phyloP scores from a whole-genome alignment of 2,888 invertebrate genomes.

The Ditula angustiorana region DNA sequence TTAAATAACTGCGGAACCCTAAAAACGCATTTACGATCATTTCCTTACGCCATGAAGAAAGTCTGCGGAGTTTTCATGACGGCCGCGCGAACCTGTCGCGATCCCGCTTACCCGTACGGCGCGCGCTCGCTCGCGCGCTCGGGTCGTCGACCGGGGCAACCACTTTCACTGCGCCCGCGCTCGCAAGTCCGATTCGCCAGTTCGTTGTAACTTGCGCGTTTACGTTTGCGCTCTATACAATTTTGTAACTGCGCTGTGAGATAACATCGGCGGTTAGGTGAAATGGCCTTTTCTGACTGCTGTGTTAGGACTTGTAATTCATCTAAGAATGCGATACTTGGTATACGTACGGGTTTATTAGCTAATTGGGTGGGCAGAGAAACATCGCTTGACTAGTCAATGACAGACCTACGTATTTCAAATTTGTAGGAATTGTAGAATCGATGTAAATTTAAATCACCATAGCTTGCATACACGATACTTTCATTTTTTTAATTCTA shows the following conservation, averaged over 20 bases:
- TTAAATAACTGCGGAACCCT: too few species aligned
- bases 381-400: too few species aligned
- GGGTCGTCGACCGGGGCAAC: slow-evolving; percentile 82
- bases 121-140: slow-evolving; percentile 58
- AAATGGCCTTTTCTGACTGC: slow-evolving; percentile 59
- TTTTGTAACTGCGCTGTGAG: slow-evolving; percentile 57
- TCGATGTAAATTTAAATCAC: too few species aligned
- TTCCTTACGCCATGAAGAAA: slow-evolving; percentile 38
- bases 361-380: slow-evolving; percentile 10
- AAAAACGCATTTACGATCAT: slow-evolving; percentile 64
- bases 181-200: slow-evolving; percentile 70
- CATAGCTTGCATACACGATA: too few species aligned
- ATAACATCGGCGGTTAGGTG: slow-evolving; percentile 59
- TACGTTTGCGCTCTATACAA: slow-evolving; percentile 61
- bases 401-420: too few species aligned
- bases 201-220: slow-evolving; percentile 64
- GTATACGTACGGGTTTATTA: slow-evolving; percentile 41
- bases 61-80: slow-evolving; percentile 14
- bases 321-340: slow-evolving; percentile 70
- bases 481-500: too few species aligned
- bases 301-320: slow-evolving; percentile 68
- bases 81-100: slow-evolving; percentile 67
- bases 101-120: slow-evolving; percentile 59
- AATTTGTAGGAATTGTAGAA: too few species aligned
- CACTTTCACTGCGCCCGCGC: slow-evolving; percentile 83